Conservation (phyloP, 1,140 invertebrate species). For the Drosophila bifasciata region DNA sequence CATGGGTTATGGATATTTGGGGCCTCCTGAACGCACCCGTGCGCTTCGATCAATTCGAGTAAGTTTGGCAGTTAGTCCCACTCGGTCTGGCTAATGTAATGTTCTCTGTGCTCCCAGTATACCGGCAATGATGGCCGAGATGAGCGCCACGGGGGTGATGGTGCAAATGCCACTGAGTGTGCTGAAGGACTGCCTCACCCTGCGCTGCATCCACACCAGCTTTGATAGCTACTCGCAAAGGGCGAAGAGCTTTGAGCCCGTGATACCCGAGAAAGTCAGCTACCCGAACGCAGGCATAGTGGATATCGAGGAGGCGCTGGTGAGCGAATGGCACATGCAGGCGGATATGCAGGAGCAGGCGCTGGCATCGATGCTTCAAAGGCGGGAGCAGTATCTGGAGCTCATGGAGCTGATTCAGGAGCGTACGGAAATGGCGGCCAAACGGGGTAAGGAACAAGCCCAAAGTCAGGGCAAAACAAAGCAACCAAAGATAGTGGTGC, state of each 20-base stretch:
- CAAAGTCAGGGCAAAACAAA: conserved; percentile 3
- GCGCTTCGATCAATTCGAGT: conserved; percentile 61
- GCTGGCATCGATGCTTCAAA: conserved; percentile 26
- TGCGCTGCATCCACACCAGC: conserved; percentile 62
- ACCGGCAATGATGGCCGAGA: conserved; percentile 54
- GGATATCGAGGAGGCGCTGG: conserved; percentile 53
- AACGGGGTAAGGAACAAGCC: conserved; percentile 11
- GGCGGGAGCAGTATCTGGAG: conserved; percentile 56
- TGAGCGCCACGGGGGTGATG: conserved; percentile 6
- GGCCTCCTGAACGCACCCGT: conserved; percentile 64
- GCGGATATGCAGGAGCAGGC: conserved; percentile 48
- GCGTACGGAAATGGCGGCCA: conserved; percentile 31
- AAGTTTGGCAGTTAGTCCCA: conserved; percentile 18
- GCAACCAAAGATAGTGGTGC: conserved; percentile 24
- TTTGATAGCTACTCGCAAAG: conserved; percentile 65
- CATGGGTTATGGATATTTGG: conserved; percentile 69
- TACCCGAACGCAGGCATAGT: conserved; percentile 58
- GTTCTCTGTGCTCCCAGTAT: conserved; percentile 24
- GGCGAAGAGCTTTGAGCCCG: conserved; percentile 62
- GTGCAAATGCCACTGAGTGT: conserved; percentile 61
- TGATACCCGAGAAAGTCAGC: background rate
- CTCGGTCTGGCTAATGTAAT: no score
- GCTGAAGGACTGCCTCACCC: conserved; percentile 58
- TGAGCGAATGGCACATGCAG: conserved; percentile 63
- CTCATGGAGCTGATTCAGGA: conserved; percentile 37